Evolutionary conservation across 2,113 vertebrate genomes (phyloP), one percentile per base, ranked within the genome.

Genomic region (Hystrix cristata): DNA sequence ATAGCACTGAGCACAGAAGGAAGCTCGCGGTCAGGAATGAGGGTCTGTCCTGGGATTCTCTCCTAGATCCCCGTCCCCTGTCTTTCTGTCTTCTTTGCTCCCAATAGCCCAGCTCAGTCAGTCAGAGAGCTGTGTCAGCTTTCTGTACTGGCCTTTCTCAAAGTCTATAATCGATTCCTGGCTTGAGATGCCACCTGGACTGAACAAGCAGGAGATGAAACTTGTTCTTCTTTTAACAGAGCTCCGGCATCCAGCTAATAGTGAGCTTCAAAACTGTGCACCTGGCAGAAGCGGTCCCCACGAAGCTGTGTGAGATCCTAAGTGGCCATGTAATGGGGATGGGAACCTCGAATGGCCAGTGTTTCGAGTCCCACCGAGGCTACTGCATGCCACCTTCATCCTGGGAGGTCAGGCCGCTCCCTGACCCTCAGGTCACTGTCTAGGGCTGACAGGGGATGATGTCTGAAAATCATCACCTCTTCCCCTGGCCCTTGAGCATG

Each of bases 91-190:
- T 87, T 53, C 4, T 81, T 65, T 94, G 93, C 74, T 93, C 79
- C 93, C 21, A 29, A 62, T 89, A 60, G 84, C 83, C 53, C 55
- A 38, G 15, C 57, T 89, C 80, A 76, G 82, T 92, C 95, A 93
- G 85, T 95, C 87, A 92, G 90, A 83, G 15, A 23, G 15, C 64
- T 5, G 0, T 1, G 59, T 84, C 0, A 29, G 46, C 76, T 95
- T 95, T 95, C 87, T 11, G 43, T 34, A 43, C 69, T 72, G 69
- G 80, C 80, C 92, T 96, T 85, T 95, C 76, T 72, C 90, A 92
- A 69, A 60, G 80, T 88, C 84, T 85, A 46, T 86, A 87, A 96
- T 96, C 87, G 94, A 69, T 90, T 96, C 76, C 85, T 96, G 76
- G 62, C 84, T 90, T 34, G 80, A 97, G 71, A 85, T 3, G 16